Evolutionary conservation across 2,888 invertebrate species (phyloP).

Genomic region (Andrena haemorrhoa): DNA sequence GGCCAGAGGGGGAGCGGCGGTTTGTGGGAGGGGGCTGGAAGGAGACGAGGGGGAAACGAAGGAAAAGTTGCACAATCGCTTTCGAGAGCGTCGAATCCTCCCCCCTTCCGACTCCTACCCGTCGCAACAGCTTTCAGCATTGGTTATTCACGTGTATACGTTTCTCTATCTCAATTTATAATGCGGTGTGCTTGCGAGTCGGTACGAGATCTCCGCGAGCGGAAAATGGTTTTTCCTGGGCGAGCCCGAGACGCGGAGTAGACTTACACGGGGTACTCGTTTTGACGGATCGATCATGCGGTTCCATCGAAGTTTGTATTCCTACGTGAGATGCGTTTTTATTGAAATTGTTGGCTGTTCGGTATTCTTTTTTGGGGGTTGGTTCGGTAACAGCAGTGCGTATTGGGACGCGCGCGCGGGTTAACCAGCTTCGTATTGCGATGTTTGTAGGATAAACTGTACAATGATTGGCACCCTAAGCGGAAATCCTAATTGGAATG

Average conservation of each 20-base stretch:
- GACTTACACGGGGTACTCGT: conserved; percentile 33
- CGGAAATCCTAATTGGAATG: too few relatives aligned
- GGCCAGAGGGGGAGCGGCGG: not conserved
- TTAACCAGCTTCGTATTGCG: not conserved
- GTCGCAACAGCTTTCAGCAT: conserved; percentile 59
- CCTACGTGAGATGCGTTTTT: conserved; percentile 18
- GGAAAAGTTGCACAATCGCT: conserved; percentile 60
- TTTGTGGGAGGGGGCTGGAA: not conserved
- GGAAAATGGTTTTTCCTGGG: conserved; percentile 58
- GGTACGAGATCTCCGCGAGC: conserved; percentile 39
- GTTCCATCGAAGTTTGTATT: conserved; percentile 34
- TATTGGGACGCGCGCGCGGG: not conserved
- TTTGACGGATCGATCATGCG: conserved; percentile 45
- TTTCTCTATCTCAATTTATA: conserved; percentile 70
- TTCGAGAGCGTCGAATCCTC: conserved; percentile 55
- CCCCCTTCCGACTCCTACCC: conserved; percentile 4
- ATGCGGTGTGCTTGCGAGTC: conserved; percentile 52
- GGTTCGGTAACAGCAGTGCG: not conserved
- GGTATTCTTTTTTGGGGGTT: not conserved
- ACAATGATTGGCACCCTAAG: too few relatives aligned
- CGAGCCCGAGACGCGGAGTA: conserved; percentile 18
- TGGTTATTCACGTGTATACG: conserved; percentile 63
- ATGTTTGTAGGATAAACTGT: too few relatives aligned
- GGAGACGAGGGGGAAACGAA: conserved; percentile 37
- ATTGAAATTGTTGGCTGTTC: conserved; percentile 2